Percentiles rank a stretch among this genome's conserved stretches.
Evolutionary conservation across 2,797 vertebrate species (phyloP).

Genomic region (Labeo calbasu): DNA sequence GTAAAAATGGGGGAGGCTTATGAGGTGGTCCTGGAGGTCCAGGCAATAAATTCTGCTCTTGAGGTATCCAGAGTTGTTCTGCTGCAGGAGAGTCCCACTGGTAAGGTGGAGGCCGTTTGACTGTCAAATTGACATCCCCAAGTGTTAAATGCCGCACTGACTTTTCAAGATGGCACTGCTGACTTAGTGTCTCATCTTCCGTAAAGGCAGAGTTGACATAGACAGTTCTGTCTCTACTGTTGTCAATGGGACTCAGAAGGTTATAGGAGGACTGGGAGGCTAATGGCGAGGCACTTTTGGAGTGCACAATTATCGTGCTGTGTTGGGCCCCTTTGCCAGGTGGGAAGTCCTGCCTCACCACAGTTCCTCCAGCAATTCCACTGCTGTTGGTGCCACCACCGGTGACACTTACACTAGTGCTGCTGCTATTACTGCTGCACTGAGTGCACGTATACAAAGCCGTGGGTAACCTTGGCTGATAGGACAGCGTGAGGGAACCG

Average conservation of each 20-base stretch:
- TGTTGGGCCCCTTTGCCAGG: constrained; percentile 84
- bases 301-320: constrained; percentile 90
- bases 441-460: constrained; percentile 96
- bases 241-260: constrained; percentile 86
- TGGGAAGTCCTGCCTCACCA: constrained; percentile 85
- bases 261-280: constrained; percentile 95
- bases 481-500: constrained; percentile 80
- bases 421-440: constrained; percentile 84
- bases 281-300: constrained; percentile 85
- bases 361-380: constrained; percentile 81
- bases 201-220: constrained; percentile 97
- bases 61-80: constrained; percentile 98
- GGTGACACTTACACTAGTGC: constrained; percentile 68
- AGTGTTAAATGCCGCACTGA: constrained; percentile 85
- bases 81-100: constrained; percentile 93
- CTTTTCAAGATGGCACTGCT: constrained; percentile 68
- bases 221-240: constrained; percentile 86
- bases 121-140: constrained; percentile 79
- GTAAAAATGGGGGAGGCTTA: constrained; percentile 88
- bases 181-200: constrained; percentile 92
- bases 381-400: constrained; percentile 74
- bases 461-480: constrained; percentile 88
- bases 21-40: constrained; percentile 81
- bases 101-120: constrained; percentile 94
- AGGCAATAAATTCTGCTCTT: constrained; percentile 87